These are phyloP conservation scores for Tyria jacobaeae DNA, from an alignment of 2,888 invertebrate species.

Conservation along the genomic window DNA sequence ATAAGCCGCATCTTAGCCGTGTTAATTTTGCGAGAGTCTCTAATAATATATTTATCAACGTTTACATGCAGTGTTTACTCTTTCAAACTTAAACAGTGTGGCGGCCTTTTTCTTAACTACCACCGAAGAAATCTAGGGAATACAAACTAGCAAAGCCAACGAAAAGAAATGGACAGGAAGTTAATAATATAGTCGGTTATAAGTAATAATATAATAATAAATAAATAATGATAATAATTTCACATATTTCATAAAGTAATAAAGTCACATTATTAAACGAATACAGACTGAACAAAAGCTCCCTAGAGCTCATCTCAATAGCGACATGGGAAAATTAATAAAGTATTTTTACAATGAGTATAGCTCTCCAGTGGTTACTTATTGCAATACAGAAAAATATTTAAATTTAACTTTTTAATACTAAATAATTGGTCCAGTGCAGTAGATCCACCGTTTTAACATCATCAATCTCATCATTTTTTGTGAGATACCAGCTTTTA, in stretches of 20 bases:
- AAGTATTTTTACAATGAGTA: conserved; percentile 12
- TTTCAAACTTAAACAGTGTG: too few relatives aligned
- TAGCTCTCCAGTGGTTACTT: conserved; percentile 7
- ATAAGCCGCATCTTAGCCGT: conserved; percentile 52
- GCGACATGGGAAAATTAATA: conserved; percentile 7
- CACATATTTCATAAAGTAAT: background rate
- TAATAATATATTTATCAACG: background rate
- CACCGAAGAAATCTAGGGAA: too few relatives aligned
- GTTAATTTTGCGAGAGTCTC: conserved; percentile 55
- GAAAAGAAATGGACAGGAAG: too few relatives aligned
- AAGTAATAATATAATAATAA: too few relatives aligned
- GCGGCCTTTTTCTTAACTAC: background rate
- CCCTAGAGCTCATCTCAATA: conserved; percentile 12
- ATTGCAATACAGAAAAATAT: conserved; percentile 1
- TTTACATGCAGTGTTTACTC: too few relatives aligned
- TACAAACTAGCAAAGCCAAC: too few relatives aligned
- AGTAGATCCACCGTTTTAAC: too few relatives aligned
- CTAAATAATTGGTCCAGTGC: too few relatives aligned
- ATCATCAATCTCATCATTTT: too few relatives aligned
- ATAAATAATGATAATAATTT: too few relatives aligned
- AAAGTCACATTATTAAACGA: background rate
- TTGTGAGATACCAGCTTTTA: too few relatives aligned
- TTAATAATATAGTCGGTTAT: too few relatives aligned
- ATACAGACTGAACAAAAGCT: background rate
- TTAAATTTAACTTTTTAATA: background rate